A percentile compares a stretch with the other conserved stretches of the same genome.
phyloP scores from a whole-genome alignment of 30 jellyfish, hydroid and myxozoan genomes.

The Mastigias papua region DNA sequence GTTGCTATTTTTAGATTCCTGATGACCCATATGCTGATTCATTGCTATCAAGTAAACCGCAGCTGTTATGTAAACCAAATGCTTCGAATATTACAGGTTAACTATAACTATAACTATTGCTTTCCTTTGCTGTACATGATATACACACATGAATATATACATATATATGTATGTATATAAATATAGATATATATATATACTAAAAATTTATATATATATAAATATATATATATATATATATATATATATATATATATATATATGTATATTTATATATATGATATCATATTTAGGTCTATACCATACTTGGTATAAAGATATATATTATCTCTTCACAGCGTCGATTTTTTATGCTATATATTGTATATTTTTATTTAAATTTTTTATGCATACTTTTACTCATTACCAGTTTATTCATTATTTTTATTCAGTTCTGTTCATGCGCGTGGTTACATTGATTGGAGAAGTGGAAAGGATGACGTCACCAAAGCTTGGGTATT shows the following conservation, averaged over 20 bases:
- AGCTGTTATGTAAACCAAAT: slow-evolving; percentile 88
- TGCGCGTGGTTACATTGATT: slow-evolving; percentile 89
- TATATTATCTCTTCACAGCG: no score
- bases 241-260: no score
- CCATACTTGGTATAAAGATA: no score
- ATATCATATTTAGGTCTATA: no score
- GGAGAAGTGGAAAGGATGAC: slow-evolving; percentile 93
- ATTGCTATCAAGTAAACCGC: slow-evolving; percentile 91
- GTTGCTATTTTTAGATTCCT: slow-evolving; percentile 86
- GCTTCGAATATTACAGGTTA: slow-evolving; percentile 87
- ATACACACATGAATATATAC: background rate
- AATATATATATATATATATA: background rate
- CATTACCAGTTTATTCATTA: background rate
- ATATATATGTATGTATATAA: background rate
- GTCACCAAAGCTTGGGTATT: slow-evolving; percentile 82
- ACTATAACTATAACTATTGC: background rate
- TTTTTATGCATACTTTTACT: no score
- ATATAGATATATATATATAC: background rate
- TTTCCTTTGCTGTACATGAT: background rate
- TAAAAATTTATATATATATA: background rate
- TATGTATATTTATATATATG: no score
- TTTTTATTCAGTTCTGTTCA: slow-evolving; percentile 72
- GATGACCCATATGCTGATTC: slow-evolving; percentile 98
- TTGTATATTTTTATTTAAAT: no score
- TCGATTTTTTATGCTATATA: no score